A percentile compares a stretch with the other conserved stretches of the same genome.
Evolutionary conservation across 2,888 invertebrate species (phyloP).

Genomic region (Encarsia formosa): DNA sequence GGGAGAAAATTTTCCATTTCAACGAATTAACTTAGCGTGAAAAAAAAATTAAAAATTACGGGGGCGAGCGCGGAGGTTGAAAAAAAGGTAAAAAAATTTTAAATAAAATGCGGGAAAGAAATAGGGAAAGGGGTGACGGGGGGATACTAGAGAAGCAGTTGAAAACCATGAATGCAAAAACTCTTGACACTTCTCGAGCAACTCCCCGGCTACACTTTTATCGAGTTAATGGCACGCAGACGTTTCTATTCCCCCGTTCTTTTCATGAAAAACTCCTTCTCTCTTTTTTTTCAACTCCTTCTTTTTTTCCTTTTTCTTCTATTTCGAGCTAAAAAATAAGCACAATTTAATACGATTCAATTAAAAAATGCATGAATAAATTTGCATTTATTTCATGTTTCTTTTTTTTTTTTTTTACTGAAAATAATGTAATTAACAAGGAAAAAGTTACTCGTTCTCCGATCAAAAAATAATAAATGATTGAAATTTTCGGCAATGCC

Average conservation of each 20-base stretch:
- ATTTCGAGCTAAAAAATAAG: neutral
- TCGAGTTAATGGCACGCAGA: conserved; percentile 27
- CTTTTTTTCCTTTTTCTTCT: neutral
- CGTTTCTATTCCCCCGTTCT: neutral
- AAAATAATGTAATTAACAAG: neutral
- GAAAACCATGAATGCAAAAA: conserved; percentile 19
- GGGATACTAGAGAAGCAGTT: conserved; percentile 9
- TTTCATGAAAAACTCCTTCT: neutral
- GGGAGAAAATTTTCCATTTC: too few relatives aligned
- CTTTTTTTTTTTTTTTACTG: neutral
- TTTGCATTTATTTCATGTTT: too few relatives aligned
- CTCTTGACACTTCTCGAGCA: conserved; percentile 8
- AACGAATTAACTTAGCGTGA: too few relatives aligned
- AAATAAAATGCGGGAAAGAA: neutral
- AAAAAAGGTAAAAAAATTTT: neutral
- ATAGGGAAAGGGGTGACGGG: conserved; percentile 1
- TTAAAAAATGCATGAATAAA: too few relatives aligned
- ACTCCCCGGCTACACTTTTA: conserved; percentile 3
- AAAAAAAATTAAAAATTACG: conserved; percentile 10
- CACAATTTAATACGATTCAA: too few relatives aligned
- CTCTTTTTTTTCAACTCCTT: neutral
- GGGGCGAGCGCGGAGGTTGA: too few relatives aligned
- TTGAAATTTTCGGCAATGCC: too few relatives aligned
- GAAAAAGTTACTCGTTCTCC: neutral
- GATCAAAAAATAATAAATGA: neutral